Evolutionary conservation across 1,140 invertebrate species (phyloP), one percentile per base, ranked within the genome.

Genomic region (Conus ventricosus): DNA sequence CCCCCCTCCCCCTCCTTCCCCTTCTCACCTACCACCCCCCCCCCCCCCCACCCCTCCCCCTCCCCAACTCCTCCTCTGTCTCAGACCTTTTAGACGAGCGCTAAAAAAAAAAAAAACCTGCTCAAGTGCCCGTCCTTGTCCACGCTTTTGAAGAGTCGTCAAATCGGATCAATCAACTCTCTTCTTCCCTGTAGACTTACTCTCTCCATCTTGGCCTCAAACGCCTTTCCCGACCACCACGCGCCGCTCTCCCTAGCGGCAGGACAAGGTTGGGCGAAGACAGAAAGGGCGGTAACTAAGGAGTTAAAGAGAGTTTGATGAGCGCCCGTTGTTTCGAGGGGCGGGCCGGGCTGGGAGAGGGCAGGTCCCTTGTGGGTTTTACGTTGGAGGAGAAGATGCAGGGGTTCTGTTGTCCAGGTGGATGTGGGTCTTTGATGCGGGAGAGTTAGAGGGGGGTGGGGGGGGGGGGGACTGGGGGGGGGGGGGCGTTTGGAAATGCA

Each of bases 221-320:
- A 83, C 81, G 81, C 81, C 81, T 20, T 53, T 51, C n/a, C 17
- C 81, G 39, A 39, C 39, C 39, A 39, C 39, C 39, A 39, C 39
- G 39, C 39, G 39, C 39, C 53, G 6, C 81, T 51, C 53, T 53
- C 81, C 81, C 53, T 54, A 13, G 81, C 8, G 53, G 55, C 51
- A 39, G 53, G 81, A 25, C 81, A 83, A 83, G 81, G 17, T 83
- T 83, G 81, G 39, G 81, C 55, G 17, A 23, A 83, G 51, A 83
- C 5, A 83, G 81, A 39, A 39, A 39, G 39, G 39, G 39, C 39
- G 39, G 39, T 39, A 39, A 39, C 39, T 39, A 39, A 39, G 81
- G 15, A 3, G 53, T 7, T 83, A 83, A 83, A 55, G 81, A 83
- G 81, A 83, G 5, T 83, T 83, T 83, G 81, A 83, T 83, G 81